phyloP scores from a whole-genome alignment of 2,113 vertebrate genomes.

The Pomatorhinus ruficollis region DNA sequence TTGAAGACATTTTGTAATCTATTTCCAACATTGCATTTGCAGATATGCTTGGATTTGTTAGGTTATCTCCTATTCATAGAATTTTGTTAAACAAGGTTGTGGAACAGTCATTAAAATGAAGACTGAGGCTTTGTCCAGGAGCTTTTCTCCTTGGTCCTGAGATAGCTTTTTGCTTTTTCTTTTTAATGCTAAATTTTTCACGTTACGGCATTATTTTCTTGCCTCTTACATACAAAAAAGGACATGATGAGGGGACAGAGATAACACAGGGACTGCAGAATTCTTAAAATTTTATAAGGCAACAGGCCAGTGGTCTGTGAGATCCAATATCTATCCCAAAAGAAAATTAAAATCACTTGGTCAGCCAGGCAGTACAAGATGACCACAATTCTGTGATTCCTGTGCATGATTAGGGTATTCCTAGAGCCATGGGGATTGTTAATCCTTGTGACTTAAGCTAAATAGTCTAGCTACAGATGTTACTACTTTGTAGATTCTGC shows the following conservation, averaged over 20 bases:
- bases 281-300: neutral
- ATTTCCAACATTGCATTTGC: neutral
- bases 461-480: conserved; percentile 5
- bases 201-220: neutral
- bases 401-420: neutral
- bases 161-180: neutral
- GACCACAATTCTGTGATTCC: neutral
- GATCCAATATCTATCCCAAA: conserved; percentile 1
- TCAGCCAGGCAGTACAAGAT: neutral
- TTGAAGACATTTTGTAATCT: neutral
- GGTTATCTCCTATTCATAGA: neutral
- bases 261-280: neutral
- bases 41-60: neutral
- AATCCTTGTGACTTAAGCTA: conserved; percentile 24
- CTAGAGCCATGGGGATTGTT: neutral
- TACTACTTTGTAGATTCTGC: neutral
- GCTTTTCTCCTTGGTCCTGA: neutral
- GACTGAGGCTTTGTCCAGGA: neutral
- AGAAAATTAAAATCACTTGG: conserved; percentile 35
- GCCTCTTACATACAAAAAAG: neutral
- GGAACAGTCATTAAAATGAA: neutral
- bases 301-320: neutral
- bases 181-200: neutral
- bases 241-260: neutral
- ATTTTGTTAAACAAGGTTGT: neutral